Base-by-base conservation (phyloP, 2,797 vertebrate species). In the Aselliscus stoliczkanus region DNA sequence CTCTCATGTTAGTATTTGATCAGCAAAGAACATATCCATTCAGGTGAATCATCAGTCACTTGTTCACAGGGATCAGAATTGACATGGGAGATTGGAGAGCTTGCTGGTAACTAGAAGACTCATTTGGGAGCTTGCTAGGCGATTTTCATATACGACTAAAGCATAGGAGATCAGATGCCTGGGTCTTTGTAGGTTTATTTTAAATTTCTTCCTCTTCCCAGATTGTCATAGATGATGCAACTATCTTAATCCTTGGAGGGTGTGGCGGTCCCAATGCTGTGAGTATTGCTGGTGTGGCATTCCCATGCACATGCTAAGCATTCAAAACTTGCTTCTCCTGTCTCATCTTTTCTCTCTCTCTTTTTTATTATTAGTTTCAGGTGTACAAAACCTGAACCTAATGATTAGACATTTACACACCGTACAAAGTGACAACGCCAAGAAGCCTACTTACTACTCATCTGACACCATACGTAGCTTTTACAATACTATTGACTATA, bases 191-290 rank as follows among this genome's bases (percentile, higher is more conserved):
- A 64, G 37, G 52, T 86, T 96, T 73, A 96, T 91, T 97, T 96
- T 94, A 86, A 86, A 89, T 83, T 83, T 96, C 85, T 97, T 87
- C 50, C 42, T 80, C 88, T 95, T 58, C 62, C 23, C 98, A 99
- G 99, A 99, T 99, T 72, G 99, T 99, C 58, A 99, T 99, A 89
- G 99, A 99, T 87, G 98, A 99, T 0, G 98, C 99, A 95, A 99
- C 99, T 1, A 98, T 99, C 97, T 98, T 99, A 85, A 99, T 99
- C 97, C 98, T 99, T 1, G 99, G 99, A 67, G 99, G 99, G 79
- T 99, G 99, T 7, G 99, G 99, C 2, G 99, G 99, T 39, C 99
- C 99, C 14, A 99, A 99, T 92, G 99, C 99, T 87, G 99, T 99
- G 98, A 99, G 99, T 99, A 97, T n/a, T 58, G 82, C 90, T 90